These are phyloP conservation scores for Aurelia sp. DNA, from an alignment of 30 jellyfish, hydroid and myxozoan species.

Conservation along the genomic window DNA sequence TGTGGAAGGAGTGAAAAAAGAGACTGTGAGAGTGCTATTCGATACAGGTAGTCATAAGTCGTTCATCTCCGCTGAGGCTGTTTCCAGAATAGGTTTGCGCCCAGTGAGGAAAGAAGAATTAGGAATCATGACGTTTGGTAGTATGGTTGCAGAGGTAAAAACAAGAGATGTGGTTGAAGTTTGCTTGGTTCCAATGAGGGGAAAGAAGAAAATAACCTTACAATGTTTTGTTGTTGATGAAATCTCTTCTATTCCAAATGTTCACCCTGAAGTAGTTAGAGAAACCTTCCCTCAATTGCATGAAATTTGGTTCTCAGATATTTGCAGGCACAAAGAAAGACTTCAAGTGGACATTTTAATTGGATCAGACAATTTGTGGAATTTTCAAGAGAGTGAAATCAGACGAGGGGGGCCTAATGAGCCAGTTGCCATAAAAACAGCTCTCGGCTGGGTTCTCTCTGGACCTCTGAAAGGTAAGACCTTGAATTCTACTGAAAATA, in stretches of 20 bases:
- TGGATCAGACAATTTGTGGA: slow-evolving; percentile 56
- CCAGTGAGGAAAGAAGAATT: slow-evolving; percentile 57
- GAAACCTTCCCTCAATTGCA: not conserved
- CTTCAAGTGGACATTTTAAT: slow-evolving; percentile 43
- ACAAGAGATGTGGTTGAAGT: slow-evolving; percentile 65
- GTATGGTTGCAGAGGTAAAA: slow-evolving; percentile 33
- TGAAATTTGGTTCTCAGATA: slow-evolving; percentile 56
- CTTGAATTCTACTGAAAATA: slow-evolving; percentile 18
- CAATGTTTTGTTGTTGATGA: slow-evolving; percentile 24
- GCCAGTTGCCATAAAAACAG: slow-evolving; percentile 22
- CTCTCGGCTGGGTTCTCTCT: slow-evolving; percentile 45
- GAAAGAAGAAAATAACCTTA: not conserved
- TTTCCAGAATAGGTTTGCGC: slow-evolving; percentile 42
- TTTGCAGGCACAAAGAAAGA: slow-evolving; percentile 16
- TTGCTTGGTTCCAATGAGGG: not conserved
- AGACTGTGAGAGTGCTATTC: slow-evolving; percentile 62
- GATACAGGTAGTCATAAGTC: slow-evolving; percentile 65
- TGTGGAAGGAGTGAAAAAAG: slow-evolving; percentile 50
- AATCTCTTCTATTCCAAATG: slow-evolving; percentile 24
- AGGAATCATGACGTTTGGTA: slow-evolving; percentile 59
- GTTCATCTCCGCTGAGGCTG: slow-evolving; percentile 72
- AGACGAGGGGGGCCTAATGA: slow-evolving; percentile 18
- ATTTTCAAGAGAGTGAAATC: slow-evolving; percentile 40
- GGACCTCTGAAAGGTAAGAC: slow-evolving; percentile 60
- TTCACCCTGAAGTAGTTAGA: slow-evolving; percentile 26